phyloP scores from a whole-genome alignment of 1,140 invertebrate genomes.

The Diorhabda elongata region DNA sequence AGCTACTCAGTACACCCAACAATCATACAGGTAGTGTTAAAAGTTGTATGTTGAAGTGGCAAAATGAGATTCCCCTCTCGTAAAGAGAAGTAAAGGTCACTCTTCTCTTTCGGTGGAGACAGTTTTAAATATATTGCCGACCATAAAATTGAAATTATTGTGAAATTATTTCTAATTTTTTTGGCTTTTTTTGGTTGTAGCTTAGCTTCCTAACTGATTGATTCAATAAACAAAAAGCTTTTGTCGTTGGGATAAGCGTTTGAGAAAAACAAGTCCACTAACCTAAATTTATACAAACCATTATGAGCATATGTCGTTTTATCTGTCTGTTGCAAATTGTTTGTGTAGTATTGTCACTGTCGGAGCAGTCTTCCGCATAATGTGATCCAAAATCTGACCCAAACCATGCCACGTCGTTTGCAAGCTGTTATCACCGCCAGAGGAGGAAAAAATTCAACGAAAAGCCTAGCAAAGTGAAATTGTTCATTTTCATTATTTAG shows the following conservation, averaged over 20 bases:
- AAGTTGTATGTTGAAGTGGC: too few relatives aligned
- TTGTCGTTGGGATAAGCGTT: neutral
- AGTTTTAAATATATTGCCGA: neutral
- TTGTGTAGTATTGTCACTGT: too few relatives aligned
- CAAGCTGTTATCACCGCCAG: too few relatives aligned
- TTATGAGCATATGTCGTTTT: neutral
- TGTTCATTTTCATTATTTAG: neutral
- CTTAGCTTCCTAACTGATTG: neutral
- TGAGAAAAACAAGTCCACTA: neutral
- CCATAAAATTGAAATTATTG: neutral
- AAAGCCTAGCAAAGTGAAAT: neutral
- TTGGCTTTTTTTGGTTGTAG: neutral
- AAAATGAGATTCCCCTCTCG: too few relatives aligned
- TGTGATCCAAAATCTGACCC: too few relatives aligned
- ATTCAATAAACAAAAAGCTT: neutral
- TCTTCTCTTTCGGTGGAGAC: too few relatives aligned
- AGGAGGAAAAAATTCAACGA: neutral
- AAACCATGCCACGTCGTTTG: too few relatives aligned
- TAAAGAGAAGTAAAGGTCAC: too few relatives aligned
- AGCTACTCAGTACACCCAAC: too few relatives aligned
- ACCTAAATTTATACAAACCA: neutral
- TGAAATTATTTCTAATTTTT: neutral
- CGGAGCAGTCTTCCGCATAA: too few relatives aligned
- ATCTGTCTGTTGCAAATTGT: too few relatives aligned
- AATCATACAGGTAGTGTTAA: too few relatives aligned